Evolutionary conservation across 2,888 invertebrate species (phyloP).

Genomic region (Sturmia bella): DNA sequence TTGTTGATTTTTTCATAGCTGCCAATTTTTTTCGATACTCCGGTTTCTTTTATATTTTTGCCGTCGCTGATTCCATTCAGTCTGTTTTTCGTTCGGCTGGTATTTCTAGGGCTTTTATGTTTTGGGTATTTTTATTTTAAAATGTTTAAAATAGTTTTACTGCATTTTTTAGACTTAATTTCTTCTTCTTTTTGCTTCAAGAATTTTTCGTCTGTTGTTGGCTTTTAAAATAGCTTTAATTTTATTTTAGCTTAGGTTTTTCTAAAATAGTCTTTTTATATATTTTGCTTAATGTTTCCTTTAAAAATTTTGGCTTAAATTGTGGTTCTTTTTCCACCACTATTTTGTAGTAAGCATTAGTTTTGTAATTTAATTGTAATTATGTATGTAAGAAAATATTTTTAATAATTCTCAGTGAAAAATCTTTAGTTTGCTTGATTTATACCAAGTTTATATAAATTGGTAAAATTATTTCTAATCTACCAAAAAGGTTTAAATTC

Average conservation of each 20-base stretch:
- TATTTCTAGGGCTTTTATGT: constrained; percentile 1
- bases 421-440: too few relatives aligned
- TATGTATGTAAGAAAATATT: too few relatives aligned
- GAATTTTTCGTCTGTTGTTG: constrained; percentile 41
- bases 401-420: too few relatives aligned
- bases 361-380: too few relatives aligned
- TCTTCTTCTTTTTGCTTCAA: constrained; percentile 37
- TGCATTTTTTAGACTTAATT: constrained; percentile 57
- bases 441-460: too few relatives aligned
- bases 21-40: constrained; percentile 41
- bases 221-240: constrained; percentile 57
- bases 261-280: not conserved
- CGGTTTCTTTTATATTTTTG: not conserved
- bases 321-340: too few relatives aligned
- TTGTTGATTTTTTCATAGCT: constrained; percentile 71
- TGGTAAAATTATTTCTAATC: too few relatives aligned
- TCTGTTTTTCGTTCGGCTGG: not conserved
- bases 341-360: too few relatives aligned
- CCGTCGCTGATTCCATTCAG: constrained; percentile 31
- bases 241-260: constrained; percentile 40
- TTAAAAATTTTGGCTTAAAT: constrained; percentile 57
- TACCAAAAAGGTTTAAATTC: too few relatives aligned
- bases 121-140: constrained; percentile 26
- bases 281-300: constrained; percentile 39
- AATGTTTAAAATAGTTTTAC: constrained; percentile 42